Evolutionary conservation across 2,113 vertebrate genomes (phyloP).

Genomic region (Phylloscopus trochiloides): DNA sequence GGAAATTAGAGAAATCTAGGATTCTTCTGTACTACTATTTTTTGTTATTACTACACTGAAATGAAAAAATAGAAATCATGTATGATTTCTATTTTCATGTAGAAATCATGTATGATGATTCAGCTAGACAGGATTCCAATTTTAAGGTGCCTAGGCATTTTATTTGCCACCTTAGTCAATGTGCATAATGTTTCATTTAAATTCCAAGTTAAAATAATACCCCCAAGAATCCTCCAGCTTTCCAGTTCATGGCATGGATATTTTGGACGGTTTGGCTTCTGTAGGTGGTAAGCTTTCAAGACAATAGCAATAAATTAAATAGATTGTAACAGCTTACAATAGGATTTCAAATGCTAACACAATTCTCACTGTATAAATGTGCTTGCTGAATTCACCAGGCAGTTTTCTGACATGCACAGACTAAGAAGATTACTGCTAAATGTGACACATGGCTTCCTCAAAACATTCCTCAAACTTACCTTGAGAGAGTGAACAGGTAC

Average conservation of each 20-base stretch:
- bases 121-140: not conserved
- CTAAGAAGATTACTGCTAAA: not conserved
- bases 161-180: not conserved
- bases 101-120: not conserved
- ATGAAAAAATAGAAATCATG: not conserved
- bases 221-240: not conserved
- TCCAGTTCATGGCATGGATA: not conserved
- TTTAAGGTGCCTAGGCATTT: not conserved
- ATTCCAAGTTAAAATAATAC: not conserved
- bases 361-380: not conserved
- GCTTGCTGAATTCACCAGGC: not conserved
- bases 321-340: not conserved
- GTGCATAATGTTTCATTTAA: not conserved
- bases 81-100: not conserved
- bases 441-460: not conserved
- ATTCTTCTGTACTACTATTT: not conserved
- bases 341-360: not conserved
- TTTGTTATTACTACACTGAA: not conserved
- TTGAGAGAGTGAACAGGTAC: not conserved
- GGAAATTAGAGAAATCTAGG: not conserved
- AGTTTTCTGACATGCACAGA: not conserved
- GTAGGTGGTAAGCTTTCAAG: not conserved
- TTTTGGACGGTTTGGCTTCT: not conserved
- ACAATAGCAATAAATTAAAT: not conserved
- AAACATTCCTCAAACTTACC: not conserved